Percentiles rank a stretch among this genome's conserved stretches.
phyloP scores from a whole-genome alignment of 2,113 vertebrate genomes.

The Pleuronectes platessa region DNA sequence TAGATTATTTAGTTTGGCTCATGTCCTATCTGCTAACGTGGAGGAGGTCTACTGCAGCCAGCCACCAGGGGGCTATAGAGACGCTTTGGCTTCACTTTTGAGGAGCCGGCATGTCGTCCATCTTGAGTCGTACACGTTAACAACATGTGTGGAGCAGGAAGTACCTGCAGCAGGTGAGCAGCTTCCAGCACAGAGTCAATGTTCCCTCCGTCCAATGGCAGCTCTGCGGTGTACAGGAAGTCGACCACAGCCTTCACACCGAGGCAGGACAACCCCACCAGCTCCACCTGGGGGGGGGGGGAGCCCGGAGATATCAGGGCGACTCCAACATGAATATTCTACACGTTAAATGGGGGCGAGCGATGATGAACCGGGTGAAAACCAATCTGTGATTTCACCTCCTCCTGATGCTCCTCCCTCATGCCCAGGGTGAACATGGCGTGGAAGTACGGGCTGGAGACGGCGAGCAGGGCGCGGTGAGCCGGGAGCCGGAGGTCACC shows the following conservation, averaged over 20 bases:
- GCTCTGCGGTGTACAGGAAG: constrained; percentile 92
- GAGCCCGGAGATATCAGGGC: background rate
- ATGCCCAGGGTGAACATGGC: constrained; percentile 97
- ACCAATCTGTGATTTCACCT: constrained; percentile 54
- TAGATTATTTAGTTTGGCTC: too few species aligned
- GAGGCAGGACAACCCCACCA: constrained; percentile 88
- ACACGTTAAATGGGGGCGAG: too few species aligned
- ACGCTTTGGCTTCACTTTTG: too few species aligned
- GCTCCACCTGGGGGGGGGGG: constrained; percentile 80
- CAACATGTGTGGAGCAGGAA: too few species aligned
- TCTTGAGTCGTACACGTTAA: too few species aligned
- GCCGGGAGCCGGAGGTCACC: constrained; percentile 86
- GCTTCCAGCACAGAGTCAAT: constrained; percentile 91
- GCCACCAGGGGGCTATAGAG: too few species aligned
- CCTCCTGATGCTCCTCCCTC: constrained; percentile 91
- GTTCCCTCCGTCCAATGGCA: constrained; percentile 90
- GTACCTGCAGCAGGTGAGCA: constrained; percentile 90
- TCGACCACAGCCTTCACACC: constrained; percentile 93
- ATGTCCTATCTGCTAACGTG: too few species aligned
- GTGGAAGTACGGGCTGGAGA: constrained; percentile 95
- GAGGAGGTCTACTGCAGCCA: too few species aligned
- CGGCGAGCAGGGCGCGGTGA: constrained; percentile 90
- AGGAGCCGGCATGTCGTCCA: too few species aligned
- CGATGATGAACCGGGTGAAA: too few species aligned
- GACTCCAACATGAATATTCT: too few species aligned